Percentiles rank a stretch among this genome's conserved stretches.
Evolutionary conservation across 2,888 invertebrate species (phyloP).

Genomic region (Steromphala cineraria): DNA sequence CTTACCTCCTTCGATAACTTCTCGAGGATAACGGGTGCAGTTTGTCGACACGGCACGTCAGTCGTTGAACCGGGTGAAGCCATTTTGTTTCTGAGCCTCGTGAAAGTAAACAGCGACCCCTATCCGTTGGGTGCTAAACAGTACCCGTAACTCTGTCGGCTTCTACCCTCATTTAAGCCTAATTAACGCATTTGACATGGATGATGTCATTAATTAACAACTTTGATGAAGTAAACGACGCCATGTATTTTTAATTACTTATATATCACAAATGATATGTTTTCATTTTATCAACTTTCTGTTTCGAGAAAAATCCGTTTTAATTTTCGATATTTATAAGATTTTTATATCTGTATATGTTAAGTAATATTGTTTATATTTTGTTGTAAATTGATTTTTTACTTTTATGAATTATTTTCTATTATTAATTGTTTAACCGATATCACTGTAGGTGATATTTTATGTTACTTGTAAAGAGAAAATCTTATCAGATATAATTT

Average conservation of each 20-base stretch:
- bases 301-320: not conserved
- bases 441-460: too few species aligned
- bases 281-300: not conserved
- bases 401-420: too few species aligned
- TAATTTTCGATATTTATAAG: not conserved
- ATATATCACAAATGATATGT: not conserved
- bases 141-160: conserved; percentile 37
- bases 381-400: too few species aligned
- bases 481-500: too few species aligned
- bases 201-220: not conserved
- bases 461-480: too few species aligned
- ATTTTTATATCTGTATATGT: too few species aligned
- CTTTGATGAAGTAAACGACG: not conserved
- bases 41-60: conserved; percentile 41
- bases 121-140: conserved; percentile 44
- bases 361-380: too few species aligned
- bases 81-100: conserved; percentile 47
- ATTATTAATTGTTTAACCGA: too few species aligned
- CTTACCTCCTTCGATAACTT: conserved; percentile 56
- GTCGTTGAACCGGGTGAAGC: conserved; percentile 54
- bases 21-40: conserved; percentile 51
- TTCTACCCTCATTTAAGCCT: not conserved
- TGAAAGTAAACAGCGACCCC: conserved; percentile 48
- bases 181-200: not conserved
- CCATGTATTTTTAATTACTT: not conserved